A percentile compares a stretch with the other conserved stretches of the same genome.
phyloP scores from a whole-genome alignment of 2,797 vertebrate genomes.

The Oreonectes daqikongensis region DNA sequence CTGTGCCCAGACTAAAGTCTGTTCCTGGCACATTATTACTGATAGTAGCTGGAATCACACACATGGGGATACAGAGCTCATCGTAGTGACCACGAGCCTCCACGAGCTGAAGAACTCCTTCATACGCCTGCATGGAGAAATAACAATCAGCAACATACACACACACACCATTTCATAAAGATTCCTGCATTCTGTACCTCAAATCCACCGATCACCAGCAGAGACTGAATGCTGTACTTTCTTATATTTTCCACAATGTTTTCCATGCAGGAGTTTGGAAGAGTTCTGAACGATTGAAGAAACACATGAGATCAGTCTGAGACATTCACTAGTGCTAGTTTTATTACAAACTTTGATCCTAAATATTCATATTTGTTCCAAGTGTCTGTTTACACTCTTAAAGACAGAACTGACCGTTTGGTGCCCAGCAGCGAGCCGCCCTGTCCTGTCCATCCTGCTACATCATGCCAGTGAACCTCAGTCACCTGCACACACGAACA shows the following conservation, averaged over 20 bases:
- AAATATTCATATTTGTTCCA: too few relatives aligned
- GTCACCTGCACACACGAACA: conserved; percentile 73
- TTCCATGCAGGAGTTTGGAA: conserved; percentile 85
- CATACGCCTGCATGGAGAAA: conserved; percentile 79
- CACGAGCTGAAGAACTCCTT: conserved; percentile 90
- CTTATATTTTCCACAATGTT: conserved; percentile 84
- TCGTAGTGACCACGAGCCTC: conserved; percentile 85
- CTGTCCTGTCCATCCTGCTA: conserved; percentile 94
- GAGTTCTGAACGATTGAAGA: conserved; percentile 76
- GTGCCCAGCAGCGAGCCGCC: conserved; percentile 94
- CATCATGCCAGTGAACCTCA: conserved; percentile 86
- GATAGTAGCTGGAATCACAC: conserved; percentile 93
- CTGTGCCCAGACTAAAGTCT: conserved; percentile 92
- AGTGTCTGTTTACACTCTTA: too few relatives aligned
- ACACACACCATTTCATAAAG: not conserved
- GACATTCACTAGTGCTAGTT: too few relatives aligned
- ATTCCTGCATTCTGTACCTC: conserved; percentile 78
- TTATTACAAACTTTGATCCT: too few relatives aligned
- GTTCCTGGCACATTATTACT: conserved; percentile 98
- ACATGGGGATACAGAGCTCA: conserved; percentile 94
- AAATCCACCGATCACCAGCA: conserved; percentile 92
- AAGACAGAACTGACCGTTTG: conserved; percentile 80
- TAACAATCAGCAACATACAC: not conserved
- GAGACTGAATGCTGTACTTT: conserved; percentile 82
- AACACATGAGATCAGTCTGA: not conserved